Conservation (phyloP, 2,888 invertebrate species). For the Cataglyphis cursor region DNA sequence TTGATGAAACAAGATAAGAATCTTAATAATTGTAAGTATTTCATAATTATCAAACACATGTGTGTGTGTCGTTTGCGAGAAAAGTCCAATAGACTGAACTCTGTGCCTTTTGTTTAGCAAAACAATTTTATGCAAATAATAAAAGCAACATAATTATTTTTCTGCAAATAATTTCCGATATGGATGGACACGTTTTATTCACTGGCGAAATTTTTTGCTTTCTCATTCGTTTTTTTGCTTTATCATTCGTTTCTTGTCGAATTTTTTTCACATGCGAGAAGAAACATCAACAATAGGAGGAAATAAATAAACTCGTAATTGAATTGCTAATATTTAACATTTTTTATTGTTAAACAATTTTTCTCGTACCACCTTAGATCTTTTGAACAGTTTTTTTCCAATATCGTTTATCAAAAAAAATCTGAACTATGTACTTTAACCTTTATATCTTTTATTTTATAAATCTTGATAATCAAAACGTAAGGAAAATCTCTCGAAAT, state of each 20-base stretch:
- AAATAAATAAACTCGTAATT: neutral
- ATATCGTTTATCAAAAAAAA: neutral
- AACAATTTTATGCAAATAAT: neutral
- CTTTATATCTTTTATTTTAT: neutral
- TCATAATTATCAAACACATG: neutral
- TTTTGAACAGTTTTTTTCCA: neutral
- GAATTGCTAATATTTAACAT: neutral
- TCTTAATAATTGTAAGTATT: neutral
- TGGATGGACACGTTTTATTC: neutral
- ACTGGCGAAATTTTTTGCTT: neutral
- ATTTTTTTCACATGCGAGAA: too few relatives aligned
- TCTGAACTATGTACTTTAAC: neutral
- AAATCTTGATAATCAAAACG: neutral
- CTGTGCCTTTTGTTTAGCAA: neutral
- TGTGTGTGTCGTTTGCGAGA: neutral
- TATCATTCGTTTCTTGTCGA: neutral
- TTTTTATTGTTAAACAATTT: neutral
- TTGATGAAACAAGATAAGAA: neutral
- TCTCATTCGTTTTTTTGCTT: neutral
- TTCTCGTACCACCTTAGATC: neutral
- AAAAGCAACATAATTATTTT: neutral
- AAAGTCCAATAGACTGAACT: neutral
- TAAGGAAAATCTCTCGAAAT: neutral
- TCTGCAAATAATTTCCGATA: neutral
- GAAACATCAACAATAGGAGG: neutral